Conservation (phyloP, 30 jellyfish, hydroid and myxozoan genomes). For the Hydra vulgaris region DNA sequence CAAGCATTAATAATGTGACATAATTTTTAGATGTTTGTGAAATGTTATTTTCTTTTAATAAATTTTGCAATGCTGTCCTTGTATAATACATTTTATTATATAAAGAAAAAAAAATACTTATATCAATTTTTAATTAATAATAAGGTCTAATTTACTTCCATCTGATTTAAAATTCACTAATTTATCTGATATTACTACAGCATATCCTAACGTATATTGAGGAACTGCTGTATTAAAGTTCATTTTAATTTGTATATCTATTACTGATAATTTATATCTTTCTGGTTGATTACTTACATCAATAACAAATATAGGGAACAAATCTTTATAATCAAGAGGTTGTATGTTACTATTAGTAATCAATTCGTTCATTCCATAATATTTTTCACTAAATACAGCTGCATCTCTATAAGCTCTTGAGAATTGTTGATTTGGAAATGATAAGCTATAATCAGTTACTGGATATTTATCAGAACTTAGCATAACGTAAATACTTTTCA, state of each 20-base stretch:
- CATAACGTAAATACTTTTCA: background rate
- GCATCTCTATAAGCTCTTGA: background rate
- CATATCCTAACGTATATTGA: background rate
- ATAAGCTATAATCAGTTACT: background rate
- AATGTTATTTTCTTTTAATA: too few relatives aligned
- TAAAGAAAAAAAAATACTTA: too few relatives aligned
- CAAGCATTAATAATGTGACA: too few relatives aligned
- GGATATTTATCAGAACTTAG: background rate
- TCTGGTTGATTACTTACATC: background rate
- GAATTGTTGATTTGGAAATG: background rate
- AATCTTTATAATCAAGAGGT: background rate
- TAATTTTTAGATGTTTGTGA: too few relatives aligned
- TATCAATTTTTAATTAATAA: too few relatives aligned
- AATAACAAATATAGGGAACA: background rate
- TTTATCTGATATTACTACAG: background rate
- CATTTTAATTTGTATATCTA: background rate
- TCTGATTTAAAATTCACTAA: background rate
- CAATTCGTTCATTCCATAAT: background rate
- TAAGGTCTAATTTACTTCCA: background rate
- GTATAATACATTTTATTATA: too few relatives aligned
- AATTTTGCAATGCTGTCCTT: too few relatives aligned
- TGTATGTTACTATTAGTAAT: background rate
- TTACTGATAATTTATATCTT: background rate
- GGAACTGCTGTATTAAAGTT: background rate
- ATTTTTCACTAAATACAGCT: background rate